Base-by-base conservation (phyloP, 2,797 vertebrate species). In the Discoglossus pictus region DNA sequence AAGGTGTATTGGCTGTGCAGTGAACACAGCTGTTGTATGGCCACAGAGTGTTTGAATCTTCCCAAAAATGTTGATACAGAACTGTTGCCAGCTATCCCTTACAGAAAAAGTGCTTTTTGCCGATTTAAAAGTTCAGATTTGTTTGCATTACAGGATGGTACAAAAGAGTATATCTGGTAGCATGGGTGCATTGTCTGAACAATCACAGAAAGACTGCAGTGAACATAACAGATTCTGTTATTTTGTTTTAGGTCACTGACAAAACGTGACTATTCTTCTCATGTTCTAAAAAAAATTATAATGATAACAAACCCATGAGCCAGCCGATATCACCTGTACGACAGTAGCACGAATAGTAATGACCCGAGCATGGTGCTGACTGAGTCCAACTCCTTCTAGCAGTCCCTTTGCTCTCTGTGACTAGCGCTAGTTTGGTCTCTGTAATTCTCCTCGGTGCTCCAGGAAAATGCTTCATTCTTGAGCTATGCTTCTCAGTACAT, bases 401-500 rank as follows among this genome's bases (percentile, higher is more conserved):
- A 43, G 55, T 40, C 52, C 9, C 6, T 75, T 65, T 58, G 72
- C 73, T 72, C 63, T 23, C 73, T 44, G 75, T 73, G 75, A 77
- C 76, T 75, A 77, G 68, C 69, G 35, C 75, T 80, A 75, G 74
- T 82, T 84, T 86, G 84, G 84, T 75, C 79, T 54, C 50, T 23
- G 39, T 68, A 48, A 52, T 23, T 44, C 31, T 64, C 50, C 11
- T 76, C 71, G 73, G 73, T 67, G 47, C 74, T 55, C 42, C 65
- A 25, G 39, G 42, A 1, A 38, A 71, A 50, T 35, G 73, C 47
- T 74, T 98, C 92, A 98, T 83, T 98, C 97, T 81, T 98, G 95
- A 0, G 95, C 95, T 90, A 97, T 98, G 93, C 94, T 97, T 85
- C 94, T 89, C 80, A 99, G 87, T 69, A 97, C 95, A 9, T 96